Evolutionary conservation across 1,140 invertebrate genomes (phyloP), one percentile per base, ranked within the genome.

Genomic region (Chironomus striatipennis): DNA sequence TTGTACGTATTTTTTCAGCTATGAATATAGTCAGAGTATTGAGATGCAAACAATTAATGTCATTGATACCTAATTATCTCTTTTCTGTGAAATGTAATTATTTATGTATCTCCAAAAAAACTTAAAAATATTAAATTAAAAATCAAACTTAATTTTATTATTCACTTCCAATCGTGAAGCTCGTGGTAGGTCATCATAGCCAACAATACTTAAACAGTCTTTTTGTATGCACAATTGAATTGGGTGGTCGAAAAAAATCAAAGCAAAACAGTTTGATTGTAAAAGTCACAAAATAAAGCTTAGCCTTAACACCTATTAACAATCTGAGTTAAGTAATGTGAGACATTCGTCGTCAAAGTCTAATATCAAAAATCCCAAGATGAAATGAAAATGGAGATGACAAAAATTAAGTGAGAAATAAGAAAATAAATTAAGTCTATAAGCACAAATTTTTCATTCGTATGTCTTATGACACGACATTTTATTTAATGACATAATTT

Each of bases 221-320:
- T 5, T 34, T 34, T 34, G 24, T 34, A 34, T 57, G 2, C 10
- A 57, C 2, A 2, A 12, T 3, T 12, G n/a, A 57, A 57, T 57
- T 57, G 17, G 65, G 65, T 70, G 65, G 65, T 70, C 65, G 65
- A 20, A 18, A 3, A 21, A 18, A 7, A 70, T 57, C n/a, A 57
- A 57, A 57, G 1, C 24, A 34, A 34, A 34, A 34, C 24, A 57
- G 15, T 9, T 47, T 47, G 15, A 8, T 9, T 7, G 8, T 10
- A 15, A 57, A 57, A 57, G 9, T 57, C 47, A 57, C 9, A 57
- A 70, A 8, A 15, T 21, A 20, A 10, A 70, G 65, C 65, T 70
- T 70, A 20, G 65, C 65, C n/a, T 70, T 70, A 70, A 70, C 65
- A 70, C 65, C 65, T 70, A 18, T 70, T 70, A 70, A 70, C 17